Conservation (phyloP, 2,888 invertebrate species). For the Metallyticus violacea region DNA sequence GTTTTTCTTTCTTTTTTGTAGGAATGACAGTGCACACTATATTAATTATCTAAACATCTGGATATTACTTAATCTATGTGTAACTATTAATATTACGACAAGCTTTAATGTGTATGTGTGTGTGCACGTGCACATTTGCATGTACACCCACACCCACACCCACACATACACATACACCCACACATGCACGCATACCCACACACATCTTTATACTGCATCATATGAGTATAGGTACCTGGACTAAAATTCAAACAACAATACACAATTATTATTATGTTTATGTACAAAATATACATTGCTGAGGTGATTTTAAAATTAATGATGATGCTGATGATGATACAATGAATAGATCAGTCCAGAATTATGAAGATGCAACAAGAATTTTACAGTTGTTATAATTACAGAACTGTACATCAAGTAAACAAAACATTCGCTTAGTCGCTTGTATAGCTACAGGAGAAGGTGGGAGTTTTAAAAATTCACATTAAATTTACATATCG, state of each 20-base stretch:
- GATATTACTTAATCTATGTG: constrained; percentile 1
- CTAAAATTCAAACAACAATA: constrained; percentile 34
- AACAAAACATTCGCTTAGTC: constrained; percentile 28
- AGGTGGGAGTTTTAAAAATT: constrained; percentile 24
- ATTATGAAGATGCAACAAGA: constrained; percentile 33
- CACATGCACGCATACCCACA: too few relatives aligned
- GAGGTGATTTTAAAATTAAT: constrained; percentile 34
- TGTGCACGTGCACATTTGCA: not conserved
- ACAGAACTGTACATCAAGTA: constrained; percentile 33
- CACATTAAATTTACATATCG: constrained; percentile 30
- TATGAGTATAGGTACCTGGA: constrained; percentile 34
- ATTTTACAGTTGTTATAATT: constrained; percentile 31
- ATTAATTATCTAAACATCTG: constrained; percentile 25
- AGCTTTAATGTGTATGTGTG: constrained; percentile 28
- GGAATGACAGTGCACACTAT: constrained; percentile 21
- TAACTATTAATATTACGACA: constrained; percentile 18
- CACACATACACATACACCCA: not conserved
- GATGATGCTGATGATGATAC: constrained; percentile 33
- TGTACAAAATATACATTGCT: constrained; percentile 35
- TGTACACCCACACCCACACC: not conserved
- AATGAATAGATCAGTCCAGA: constrained; percentile 34
- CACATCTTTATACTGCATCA: constrained; percentile 32
- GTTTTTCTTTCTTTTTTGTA: not conserved
- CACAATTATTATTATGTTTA: constrained; percentile 33
- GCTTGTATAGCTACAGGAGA: constrained; percentile 26